Percentiles rank a stretch among this genome's conserved stretches.
Conservation (phyloP, 2,113 vertebrate species). For the Campylomormyrus tamandua region DNA sequence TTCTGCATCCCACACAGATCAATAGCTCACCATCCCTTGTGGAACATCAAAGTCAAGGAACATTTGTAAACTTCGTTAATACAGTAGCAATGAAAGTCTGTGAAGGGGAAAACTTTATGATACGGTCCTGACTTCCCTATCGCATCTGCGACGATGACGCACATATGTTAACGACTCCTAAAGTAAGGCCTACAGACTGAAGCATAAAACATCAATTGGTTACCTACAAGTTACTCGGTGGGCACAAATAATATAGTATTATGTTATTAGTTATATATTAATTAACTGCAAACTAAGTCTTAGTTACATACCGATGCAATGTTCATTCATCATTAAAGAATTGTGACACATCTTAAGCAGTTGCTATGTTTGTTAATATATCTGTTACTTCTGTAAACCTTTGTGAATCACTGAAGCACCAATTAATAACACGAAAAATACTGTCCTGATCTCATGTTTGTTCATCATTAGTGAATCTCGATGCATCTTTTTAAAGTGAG, state of each 20-base stretch:
- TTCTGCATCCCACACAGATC: background rate
- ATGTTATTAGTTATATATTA: background rate
- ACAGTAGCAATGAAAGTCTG: background rate
- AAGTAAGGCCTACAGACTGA: background rate
- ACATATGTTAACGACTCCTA: background rate
- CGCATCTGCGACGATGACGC: background rate
- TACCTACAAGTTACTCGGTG: background rate
- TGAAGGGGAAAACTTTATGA: background rate
- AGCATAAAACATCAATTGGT: background rate
- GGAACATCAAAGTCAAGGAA: background rate
- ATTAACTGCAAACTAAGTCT: background rate
- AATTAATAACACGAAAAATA: background rate
- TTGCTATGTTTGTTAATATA: background rate
- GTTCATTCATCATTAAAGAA: background rate
- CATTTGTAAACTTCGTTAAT: background rate
- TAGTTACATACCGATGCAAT: background rate
- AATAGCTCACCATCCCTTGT: background rate
- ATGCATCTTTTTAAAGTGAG: background rate
- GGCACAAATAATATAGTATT: background rate
- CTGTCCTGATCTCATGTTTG: background rate
- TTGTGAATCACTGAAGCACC: background rate
- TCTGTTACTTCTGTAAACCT: background rate
- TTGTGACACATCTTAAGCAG: background rate
- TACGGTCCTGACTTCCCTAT: background rate
- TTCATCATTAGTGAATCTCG: background rate